A percentile compares a stretch with the other conserved stretches of the same genome.
These are phyloP conservation scores for Sandelia bainsii DNA, from an alignment of 2,797 vertebrate genomes.

Conservation along the genomic window DNA sequence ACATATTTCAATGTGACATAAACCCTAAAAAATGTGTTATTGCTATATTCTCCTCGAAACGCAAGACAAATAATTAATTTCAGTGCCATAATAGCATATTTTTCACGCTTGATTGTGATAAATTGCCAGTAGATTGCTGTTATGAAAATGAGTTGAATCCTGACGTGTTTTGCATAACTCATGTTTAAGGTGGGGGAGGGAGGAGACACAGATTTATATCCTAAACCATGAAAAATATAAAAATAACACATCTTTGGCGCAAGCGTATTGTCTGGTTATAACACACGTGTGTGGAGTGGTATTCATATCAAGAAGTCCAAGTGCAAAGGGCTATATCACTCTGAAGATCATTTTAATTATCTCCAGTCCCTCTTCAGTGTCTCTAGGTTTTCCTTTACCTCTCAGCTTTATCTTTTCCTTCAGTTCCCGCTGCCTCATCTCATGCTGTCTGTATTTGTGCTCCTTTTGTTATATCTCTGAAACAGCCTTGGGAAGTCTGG, in stretches of 20 bases:
- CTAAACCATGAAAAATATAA: conserved; percentile 31
- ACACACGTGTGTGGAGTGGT: conserved; percentile 4
- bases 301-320: conserved; percentile 45
- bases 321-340: conserved; percentile 54
- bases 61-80: conserved; percentile 38
- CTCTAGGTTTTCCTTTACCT: conserved; percentile 59
- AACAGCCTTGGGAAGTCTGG: conserved; percentile 71
- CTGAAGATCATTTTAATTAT: conserved; percentile 76
- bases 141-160: conserved; percentile 62
- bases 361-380: conserved; percentile 52
- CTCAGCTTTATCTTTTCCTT: conserved; percentile 56
- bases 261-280: conserved; percentile 31
- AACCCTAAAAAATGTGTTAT: conserved; percentile 6
- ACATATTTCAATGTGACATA: conserved; percentile 43
- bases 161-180: conserved; percentile 55
- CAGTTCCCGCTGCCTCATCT: conserved; percentile 58
- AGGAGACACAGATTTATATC: conserved; percentile 54
- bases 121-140: conserved; percentile 63
- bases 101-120: conserved; percentile 66
- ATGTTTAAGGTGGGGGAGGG: conserved; percentile 34
- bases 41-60: conserved; percentile 34
- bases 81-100: conserved; percentile 48
- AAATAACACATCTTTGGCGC: conserved; percentile 29
- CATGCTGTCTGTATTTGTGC: conserved; percentile 58
- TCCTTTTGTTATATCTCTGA: conserved; percentile 61